A percentile compares a stretch with the other conserved stretches of the same genome.
Evolutionary conservation across 2,797 vertebrate genomes (phyloP).

Genomic region (Helicolenus hilgendorfi): DNA sequence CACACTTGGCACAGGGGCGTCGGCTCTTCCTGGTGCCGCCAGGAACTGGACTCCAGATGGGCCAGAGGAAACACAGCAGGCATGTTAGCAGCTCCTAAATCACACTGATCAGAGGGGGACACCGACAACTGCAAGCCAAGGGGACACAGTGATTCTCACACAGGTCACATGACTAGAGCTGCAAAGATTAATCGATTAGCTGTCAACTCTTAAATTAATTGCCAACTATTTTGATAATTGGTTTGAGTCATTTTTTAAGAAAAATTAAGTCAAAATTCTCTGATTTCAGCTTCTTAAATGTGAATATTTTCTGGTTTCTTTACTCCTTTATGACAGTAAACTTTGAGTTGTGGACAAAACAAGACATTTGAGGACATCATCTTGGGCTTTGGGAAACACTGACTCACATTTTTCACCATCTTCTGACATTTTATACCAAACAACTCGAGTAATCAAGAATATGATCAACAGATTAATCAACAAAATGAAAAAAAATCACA

Average conservation of each 20-base stretch:
- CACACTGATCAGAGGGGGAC: conserved; percentile 43
- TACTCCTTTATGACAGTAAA: not conserved
- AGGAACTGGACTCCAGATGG: conserved; percentile 54
- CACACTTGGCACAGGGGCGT: conserved; percentile 19
- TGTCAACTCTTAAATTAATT: too few species aligned
- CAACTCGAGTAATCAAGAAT: too few species aligned
- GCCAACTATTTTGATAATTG: too few species aligned
- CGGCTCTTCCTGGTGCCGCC: not conserved
- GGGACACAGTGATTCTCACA: not conserved
- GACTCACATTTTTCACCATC: too few species aligned
- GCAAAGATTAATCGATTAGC: not conserved
- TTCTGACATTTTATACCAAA: too few species aligned
- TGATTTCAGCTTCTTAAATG: not conserved
- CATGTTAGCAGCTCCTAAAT: conserved; percentile 69
- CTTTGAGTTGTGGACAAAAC: too few species aligned
- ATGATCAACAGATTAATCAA: too few species aligned
- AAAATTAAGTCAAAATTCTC: not conserved
- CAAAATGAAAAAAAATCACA: not conserved
- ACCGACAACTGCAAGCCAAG: not conserved
- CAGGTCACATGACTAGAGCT: not conserved
- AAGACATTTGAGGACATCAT: too few species aligned
- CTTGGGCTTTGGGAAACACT: too few species aligned
- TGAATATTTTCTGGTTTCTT: not conserved
- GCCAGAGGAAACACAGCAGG: conserved; percentile 6
- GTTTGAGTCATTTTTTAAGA: not conserved